Percentiles rank a stretch among this genome's conserved stretches.
These are phyloP conservation scores for Pseudopodoces humilis DNA, from an alignment of 2,113 vertebrate species.

Conservation along the genomic window DNA sequence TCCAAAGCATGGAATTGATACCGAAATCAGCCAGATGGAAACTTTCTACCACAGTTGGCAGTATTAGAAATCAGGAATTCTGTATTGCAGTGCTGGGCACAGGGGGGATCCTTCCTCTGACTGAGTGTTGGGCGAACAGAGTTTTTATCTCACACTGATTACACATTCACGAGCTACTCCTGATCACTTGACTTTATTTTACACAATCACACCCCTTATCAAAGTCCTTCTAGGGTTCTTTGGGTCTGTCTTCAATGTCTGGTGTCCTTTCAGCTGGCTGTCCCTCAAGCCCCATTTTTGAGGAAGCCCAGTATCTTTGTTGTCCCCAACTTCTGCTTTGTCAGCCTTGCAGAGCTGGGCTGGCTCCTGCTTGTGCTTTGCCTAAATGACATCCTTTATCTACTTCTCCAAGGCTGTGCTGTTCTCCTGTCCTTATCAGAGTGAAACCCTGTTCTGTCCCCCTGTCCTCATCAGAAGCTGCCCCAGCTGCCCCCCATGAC, in stretches of 20 bases:
- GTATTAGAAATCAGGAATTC: neutral
- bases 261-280: neutral
- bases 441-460: neutral
- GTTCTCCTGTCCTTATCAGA: neutral
- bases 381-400: neutral
- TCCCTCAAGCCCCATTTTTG: neutral
- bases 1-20: neutral
- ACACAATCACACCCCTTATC: neutral
- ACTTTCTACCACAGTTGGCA: no score
- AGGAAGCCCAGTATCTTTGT: neutral
- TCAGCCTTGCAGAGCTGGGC: neutral
- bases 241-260: neutral
- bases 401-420: neutral
- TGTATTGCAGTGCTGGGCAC: neutral
- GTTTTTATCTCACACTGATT: neutral
- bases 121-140: neutral
- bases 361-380: neutral
- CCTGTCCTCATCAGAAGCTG: neutral
- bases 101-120: neutral
- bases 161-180: neutral
- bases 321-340: neutral
- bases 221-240: neutral
- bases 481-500: accelerated
- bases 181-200: neutral
- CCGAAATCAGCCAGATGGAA: neutral